A percentile compares a stretch with the other conserved stretches of the same genome.
Conservation (phyloP, 2,113 vertebrate genomes). For the Platichthys stellatus region DNA sequence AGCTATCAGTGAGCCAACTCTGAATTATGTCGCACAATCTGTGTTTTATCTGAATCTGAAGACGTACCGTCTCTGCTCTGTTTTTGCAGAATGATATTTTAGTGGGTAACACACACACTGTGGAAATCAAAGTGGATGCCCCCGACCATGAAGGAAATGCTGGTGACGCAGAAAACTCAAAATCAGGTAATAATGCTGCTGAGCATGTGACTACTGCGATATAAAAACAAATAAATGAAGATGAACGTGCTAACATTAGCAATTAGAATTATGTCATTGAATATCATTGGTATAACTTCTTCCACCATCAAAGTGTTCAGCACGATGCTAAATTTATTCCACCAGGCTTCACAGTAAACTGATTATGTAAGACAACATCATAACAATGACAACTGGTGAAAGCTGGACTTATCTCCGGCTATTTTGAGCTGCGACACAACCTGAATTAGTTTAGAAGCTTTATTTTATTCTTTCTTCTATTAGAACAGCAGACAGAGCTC, state of each 20-base stretch:
- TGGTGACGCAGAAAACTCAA: slow-evolving; percentile 85
- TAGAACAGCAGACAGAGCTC: slow-evolving; percentile 9
- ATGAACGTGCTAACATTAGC: too few species aligned
- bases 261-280: not conserved
- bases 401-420: slow-evolving; percentile 22
- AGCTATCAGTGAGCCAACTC: not conserved
- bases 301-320: not conserved
- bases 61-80: not conserved
- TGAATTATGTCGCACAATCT: not conserved
- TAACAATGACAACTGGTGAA: slow-evolving; percentile 31
- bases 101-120: slow-evolving; percentile 78
- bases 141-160: slow-evolving; percentile 83
- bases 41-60: not conserved
- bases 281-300: not conserved
- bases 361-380: slow-evolving; percentile 49
- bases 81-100: slow-evolving; percentile 71
- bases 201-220: too few species aligned
- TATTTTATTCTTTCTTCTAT: slow-evolving; percentile 15
- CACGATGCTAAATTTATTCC: not conserved
- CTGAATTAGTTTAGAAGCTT: slow-evolving; percentile 11
- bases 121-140: slow-evolving; percentile 84
- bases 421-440: not conserved
- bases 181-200: slow-evolving; percentile 85
- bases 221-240: too few species aligned
- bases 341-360: slow-evolving; percentile 5